Evolutionary conservation across 1,140 invertebrate species (phyloP).

Genomic region (Ephestia elutella): DNA sequence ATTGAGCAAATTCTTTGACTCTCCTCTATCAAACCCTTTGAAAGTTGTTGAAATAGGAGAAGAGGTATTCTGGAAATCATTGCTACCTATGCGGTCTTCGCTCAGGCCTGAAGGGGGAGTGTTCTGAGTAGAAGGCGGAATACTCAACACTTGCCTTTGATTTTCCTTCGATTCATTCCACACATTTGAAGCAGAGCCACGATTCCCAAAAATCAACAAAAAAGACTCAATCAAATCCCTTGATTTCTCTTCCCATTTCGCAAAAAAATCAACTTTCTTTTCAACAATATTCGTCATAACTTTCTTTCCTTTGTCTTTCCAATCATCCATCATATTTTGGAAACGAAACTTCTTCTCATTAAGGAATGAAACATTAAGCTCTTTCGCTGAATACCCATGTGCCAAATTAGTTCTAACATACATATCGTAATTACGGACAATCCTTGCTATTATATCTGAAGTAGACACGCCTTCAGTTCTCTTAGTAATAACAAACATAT

Average conservation of each 20-base stretch:
- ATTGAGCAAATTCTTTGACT: background rate
- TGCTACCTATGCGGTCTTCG: background rate
- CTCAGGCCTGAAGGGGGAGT: background rate
- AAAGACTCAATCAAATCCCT: slow-evolving; percentile 96
- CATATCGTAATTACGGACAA: slow-evolving; percentile 98
- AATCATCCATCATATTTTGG: slow-evolving; percentile 95
- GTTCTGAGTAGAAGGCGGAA: slow-evolving; percentile 82
- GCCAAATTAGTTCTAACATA: slow-evolving; percentile 98
- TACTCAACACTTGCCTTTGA: slow-evolving; percentile 90
- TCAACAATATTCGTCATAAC: slow-evolving; percentile 89
- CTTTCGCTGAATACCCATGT: slow-evolving; percentile 97
- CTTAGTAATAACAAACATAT: slow-evolving; percentile 98
- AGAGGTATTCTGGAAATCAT: background rate
- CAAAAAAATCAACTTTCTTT: slow-evolving; percentile 90
- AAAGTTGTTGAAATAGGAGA: background rate
- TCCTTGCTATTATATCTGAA: slow-evolving; percentile 97
- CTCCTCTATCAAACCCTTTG: background rate
- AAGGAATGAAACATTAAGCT: slow-evolving; percentile 98
- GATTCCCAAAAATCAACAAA: slow-evolving; percentile 91
- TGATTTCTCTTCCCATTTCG: slow-evolving; percentile 97
- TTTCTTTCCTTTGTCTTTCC: slow-evolving; percentile 92
- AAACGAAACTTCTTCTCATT: slow-evolving; percentile 95
- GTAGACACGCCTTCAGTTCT: slow-evolving; percentile 97
- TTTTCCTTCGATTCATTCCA: slow-evolving; percentile 90
- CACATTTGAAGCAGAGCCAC: slow-evolving; percentile 88